Base-by-base conservation (phyloP, 64 coral and sea anemone genomes). In the Pocillopora verrucosa region DNA sequence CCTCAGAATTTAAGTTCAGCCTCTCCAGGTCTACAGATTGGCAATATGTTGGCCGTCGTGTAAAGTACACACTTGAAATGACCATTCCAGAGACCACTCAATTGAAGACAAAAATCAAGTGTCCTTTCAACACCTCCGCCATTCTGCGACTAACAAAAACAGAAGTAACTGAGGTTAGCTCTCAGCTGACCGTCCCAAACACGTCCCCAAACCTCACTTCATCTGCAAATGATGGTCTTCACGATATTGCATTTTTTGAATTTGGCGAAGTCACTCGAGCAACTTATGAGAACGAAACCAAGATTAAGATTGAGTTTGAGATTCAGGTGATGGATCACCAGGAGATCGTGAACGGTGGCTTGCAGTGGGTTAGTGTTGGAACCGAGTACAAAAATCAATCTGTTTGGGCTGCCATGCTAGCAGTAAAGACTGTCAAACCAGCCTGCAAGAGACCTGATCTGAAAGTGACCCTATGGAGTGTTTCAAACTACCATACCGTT, bases 321-420 rank as follows among this genome's bases (percentile, higher is more conserved):
- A 82, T 93, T 24, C 95, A 93, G 72, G 73, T 96, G 22, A 60
- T 96, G 62, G 38, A 88, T 72, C 83, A 93, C 45, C 73, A 79
- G 35, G 20, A 75, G 2, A 74, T 90, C 35, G 67, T 74, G 1
- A 80, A 93, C 61, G 95, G 95, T 25, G 86, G 80, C 5, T 30
- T 70, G 38, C 82, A 89, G 38, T 96, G 95, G 95, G 82, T 86
- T 4, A 93, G 95, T 19, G 74, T 93, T 25, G 95, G 91, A 15
- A 65, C 75, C 1, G 88, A 96, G 38, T 96, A 96, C 61, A 30
- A 76, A 20, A 93, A 96, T 24, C 67, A 83, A 17, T 88, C 91
- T 6, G 76, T 96, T 11, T 96, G 89, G 64, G 95, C 92, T 0
- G 76, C 92, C 6, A 92, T 93, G 37, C 72, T 92, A 19, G 72